A percentile compares a stretch with the other conserved stretches of the same genome.
These are phyloP conservation scores for Calidris pugnax DNA, from an alignment of 2,113 vertebrate genomes.

Conservation along the genomic window DNA sequence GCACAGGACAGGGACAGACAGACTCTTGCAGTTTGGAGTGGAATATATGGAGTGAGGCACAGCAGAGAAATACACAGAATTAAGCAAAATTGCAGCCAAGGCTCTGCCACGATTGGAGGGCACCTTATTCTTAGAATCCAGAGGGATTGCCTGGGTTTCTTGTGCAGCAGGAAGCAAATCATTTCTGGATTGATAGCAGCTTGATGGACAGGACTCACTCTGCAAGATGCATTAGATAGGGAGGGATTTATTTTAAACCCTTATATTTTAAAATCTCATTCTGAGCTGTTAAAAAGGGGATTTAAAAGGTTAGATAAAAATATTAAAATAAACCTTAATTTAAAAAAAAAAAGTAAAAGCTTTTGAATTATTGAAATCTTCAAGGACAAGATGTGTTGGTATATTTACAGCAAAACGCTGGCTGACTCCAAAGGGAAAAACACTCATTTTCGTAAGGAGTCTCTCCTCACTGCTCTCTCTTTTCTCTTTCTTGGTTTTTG, in stretches of 20 bases:
- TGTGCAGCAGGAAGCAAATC: neutral
- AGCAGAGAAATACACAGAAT: neutral
- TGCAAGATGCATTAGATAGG: neutral
- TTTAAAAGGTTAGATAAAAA: neutral
- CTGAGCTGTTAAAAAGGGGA: neutral
- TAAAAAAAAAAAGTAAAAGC: neutral
- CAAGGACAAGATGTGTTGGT: neutral
- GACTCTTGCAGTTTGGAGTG: neutral
- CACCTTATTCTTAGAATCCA: neutral
- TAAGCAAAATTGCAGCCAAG: neutral
- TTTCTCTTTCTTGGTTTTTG: neutral
- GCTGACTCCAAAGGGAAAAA: neutral
- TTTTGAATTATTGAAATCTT: neutral
- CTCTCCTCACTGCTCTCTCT: neutral
- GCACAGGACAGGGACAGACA: fast-evolving
- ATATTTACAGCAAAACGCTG: neutral
- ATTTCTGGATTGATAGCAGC: neutral
- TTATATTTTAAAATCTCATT: neutral
- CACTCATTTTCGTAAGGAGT: neutral
- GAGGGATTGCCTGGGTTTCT: neutral
- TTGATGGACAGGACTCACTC: neutral
- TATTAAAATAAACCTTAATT: neutral
- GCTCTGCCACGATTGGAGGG: fast-evolving
- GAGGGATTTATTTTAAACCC: neutral
- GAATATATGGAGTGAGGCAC: neutral